These are phyloP conservation scores for Luperina testacea DNA, from an alignment of 2,888 invertebrate genomes.

Conservation along the genomic window DNA sequence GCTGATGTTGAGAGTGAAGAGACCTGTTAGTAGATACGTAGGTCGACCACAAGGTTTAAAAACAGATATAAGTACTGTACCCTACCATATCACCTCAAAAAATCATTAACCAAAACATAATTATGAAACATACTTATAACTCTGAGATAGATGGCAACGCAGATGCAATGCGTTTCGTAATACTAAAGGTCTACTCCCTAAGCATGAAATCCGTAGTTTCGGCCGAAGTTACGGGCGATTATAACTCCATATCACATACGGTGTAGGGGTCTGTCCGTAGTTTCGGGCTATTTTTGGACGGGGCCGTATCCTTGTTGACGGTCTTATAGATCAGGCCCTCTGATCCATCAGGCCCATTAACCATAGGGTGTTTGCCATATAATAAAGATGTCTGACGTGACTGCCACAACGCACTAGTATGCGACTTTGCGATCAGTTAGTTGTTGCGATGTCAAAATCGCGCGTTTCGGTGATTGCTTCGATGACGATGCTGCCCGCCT, in stretches of 20 bases:
- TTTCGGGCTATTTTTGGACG: background rate
- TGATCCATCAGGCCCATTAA: background rate
- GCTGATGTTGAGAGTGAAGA: constrained; percentile 73
- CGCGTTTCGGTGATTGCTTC: background rate
- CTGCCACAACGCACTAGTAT: background rate
- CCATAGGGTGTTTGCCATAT: background rate
- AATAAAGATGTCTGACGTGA: background rate
- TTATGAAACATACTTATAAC: background rate
- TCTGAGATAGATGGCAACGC: background rate
- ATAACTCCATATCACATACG: background rate
- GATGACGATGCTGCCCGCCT: background rate
- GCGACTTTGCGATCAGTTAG: background rate
- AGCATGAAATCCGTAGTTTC: background rate
- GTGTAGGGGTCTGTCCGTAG: background rate
- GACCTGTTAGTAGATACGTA: constrained; percentile 37
- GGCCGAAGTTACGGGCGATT: background rate
- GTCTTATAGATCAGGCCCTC: background rate
- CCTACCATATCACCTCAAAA: background rate
- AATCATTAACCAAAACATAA: background rate
- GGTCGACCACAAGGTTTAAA: background rate
- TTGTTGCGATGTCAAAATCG: background rate
- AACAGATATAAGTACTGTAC: constrained; percentile 4
- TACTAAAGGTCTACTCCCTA: background rate
- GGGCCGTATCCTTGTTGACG: background rate
- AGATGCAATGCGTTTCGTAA: background rate